Conservation (phyloP, 64 coral and sea anemone species). For the Hydrozoanthus tunicans region DNA sequence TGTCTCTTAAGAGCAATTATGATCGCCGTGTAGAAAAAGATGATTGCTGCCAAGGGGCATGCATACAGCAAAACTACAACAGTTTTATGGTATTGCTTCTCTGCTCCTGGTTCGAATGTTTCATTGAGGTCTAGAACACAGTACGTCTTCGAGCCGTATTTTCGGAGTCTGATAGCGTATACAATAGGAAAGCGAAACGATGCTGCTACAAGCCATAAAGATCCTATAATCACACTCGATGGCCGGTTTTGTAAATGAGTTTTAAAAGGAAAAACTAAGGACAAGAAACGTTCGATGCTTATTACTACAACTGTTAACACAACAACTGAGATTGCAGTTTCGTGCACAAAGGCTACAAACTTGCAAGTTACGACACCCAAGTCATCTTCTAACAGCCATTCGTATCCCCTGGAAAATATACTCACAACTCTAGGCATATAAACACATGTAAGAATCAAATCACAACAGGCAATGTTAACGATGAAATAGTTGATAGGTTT, state of each 20-base stretch:
- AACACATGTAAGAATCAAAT: constrained; percentile 57
- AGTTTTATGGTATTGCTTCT: constrained; percentile 50
- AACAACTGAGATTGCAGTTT: constrained; percentile 64
- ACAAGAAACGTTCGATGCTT: constrained; percentile 68
- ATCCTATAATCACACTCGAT: constrained; percentile 47
- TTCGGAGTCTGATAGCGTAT: constrained; percentile 44
- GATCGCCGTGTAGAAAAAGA: constrained; percentile 65
- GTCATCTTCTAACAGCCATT: constrained; percentile 54
- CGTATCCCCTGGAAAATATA: constrained; percentile 61
- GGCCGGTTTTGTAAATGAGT: constrained; percentile 18
- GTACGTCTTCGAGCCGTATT: constrained; percentile 21
- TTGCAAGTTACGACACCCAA: constrained; percentile 59
- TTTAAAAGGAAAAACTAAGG: constrained; percentile 68
- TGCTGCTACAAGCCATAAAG: constrained; percentile 62
- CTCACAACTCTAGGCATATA: constrained; percentile 78
- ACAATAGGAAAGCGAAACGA: constrained; percentile 43
- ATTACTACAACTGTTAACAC: constrained; percentile 75
- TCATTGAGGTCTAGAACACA: constrained; percentile 64
- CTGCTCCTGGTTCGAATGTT: constrained; percentile 54
- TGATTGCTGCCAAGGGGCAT: constrained; percentile 44
- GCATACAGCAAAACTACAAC: constrained; percentile 58
- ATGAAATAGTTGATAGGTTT: constrained; percentile 85
- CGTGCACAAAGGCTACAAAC: constrained; percentile 49
- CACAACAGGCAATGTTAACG: constrained; percentile 69
- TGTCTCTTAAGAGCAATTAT: constrained; percentile 27